A percentile compares a stretch with the other conserved stretches of the same genome.
Conservation (phyloP, 2,797 vertebrate species). For the Tachyglossus aculeatus region DNA sequence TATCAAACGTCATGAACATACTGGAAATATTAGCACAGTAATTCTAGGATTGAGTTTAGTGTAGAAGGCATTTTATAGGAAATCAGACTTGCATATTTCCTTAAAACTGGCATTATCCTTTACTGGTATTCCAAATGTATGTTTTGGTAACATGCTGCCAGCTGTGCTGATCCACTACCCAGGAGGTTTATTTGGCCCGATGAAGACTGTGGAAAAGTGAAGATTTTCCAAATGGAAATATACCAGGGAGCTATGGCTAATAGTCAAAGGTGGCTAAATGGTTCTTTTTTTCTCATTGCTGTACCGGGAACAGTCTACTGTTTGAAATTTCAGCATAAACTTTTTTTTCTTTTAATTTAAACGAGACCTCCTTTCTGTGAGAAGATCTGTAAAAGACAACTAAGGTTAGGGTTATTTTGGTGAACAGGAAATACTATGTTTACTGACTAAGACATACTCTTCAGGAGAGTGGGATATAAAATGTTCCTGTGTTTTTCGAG, state of each 20-base stretch:
- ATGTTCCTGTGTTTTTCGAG: no score
- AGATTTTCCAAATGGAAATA: not conserved
- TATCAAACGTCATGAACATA: accelerated
- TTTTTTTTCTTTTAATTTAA: constrained; percentile 11
- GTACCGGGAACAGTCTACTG: not conserved
- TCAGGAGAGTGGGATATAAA: no score
- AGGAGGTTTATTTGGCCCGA: not conserved
- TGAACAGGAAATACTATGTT: no score
- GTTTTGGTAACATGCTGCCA: not conserved
- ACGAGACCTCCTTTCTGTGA: not conserved
- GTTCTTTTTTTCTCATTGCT: not conserved
- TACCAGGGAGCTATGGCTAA: not conserved
- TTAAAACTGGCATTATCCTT: constrained; percentile 7
- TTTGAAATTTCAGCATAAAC: constrained; percentile 11
- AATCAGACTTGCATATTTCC: not conserved
- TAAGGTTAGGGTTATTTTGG: no score
- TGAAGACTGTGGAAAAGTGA: constrained; percentile 33
- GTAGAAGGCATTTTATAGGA: not conserved
- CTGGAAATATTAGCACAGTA: not conserved
- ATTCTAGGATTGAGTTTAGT: not conserved
- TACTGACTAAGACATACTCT: no score
- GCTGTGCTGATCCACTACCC: not conserved
- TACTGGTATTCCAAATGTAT: not conserved
- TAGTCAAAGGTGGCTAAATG: not conserved
- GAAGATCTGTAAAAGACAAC: no score